Base-by-base conservation (phyloP, 2,113 vertebrate species). In the Rostratula benghalensis region DNA sequence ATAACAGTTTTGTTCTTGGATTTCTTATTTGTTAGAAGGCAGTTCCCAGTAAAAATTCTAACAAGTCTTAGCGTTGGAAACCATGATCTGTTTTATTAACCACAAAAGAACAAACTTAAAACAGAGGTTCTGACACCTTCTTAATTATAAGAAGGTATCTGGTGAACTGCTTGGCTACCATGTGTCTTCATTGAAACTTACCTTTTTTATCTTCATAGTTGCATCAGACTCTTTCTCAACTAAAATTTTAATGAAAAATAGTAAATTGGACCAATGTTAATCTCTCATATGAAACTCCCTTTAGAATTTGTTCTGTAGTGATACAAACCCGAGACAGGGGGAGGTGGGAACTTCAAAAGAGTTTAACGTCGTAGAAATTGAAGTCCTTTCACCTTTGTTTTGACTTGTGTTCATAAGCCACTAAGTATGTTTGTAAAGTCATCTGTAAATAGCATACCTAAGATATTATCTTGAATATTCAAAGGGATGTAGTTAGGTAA, bases 11-110 rank as follows among this genome's bases (percentile, higher is more conserved):
- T 95, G 59, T 76, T 95, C 87, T 81, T 60, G 92, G 87, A 84
- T 95, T 93, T 97, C 77, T 95, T 85, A 96, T 95, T 97, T 84
- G 71, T 95, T 94, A 94, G 31, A 88, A 90, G 74, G 71, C 22
- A 90, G 48, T 43, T 89, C 67, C 83, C 60, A 87, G 86, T 76
- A 78, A 97, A 85, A 74, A 80, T 95, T 94, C 78, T 94, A 92
- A 79, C 65, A 27, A 89, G 13, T 78, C 65, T 84, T 76, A 93
- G 68, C 45, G 56, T 89, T 91, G 39, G 80, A 95, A 97, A 95
- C 65, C 87, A 59, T 61, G 67, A 84, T 96, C 48, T 91, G 25
- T 80, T 93, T 93, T 74, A 88, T 92, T 92, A 78, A 46, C 59
- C 67, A 67, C 4, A 76, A 81, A 45, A 82, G 90, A 73, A 87